Percentiles rank a stretch among this genome's conserved stretches.
Conservation (phyloP, 2,888 invertebrate species). For the Bembecia ichneumoniformis region DNA sequence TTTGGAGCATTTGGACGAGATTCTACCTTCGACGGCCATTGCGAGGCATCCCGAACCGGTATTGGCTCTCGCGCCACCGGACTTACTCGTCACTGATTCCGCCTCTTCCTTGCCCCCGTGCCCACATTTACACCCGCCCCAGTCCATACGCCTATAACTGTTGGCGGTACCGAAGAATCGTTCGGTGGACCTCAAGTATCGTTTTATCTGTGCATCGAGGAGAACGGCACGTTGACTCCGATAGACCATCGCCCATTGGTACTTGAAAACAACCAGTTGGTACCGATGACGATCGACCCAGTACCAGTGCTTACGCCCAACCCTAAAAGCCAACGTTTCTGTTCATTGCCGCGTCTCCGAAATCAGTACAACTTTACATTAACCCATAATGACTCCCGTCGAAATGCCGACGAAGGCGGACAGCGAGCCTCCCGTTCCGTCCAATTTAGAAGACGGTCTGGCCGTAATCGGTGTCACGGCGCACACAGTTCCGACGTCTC, state of each 20-base stretch:
- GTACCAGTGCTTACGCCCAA: slow-evolving; percentile 31
- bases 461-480: slow-evolving; percentile 73
- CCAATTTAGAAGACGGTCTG: slow-evolving; percentile 67
- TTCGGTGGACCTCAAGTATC: slow-evolving; percentile 80
- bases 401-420: slow-evolving; percentile 77
- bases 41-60: slow-evolving; percentile 34
- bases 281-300: slow-evolving; percentile 53
- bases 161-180: slow-evolving; percentile 80
- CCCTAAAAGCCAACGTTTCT: slow-evolving; percentile 69
- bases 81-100: slow-evolving; percentile 10
- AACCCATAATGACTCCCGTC: slow-evolving; percentile 86
- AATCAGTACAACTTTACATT: slow-evolving; percentile 81
- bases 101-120: slow-evolving; percentile 19
- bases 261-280: slow-evolving; percentile 56
- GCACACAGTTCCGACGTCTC: slow-evolving; percentile 75
- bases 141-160: slow-evolving; percentile 38
- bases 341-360: slow-evolving; percentile 76
- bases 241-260: slow-evolving; percentile 79
- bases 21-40: slow-evolving; percentile 61
- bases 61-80: slow-evolving; percentile 8
- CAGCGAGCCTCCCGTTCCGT: slow-evolving; percentile 35
- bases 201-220: slow-evolving; percentile 82
- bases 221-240: slow-evolving; percentile 78
- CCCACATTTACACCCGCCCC: slow-evolving; percentile 9
- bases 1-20: slow-evolving; percentile 58